These are phyloP conservation scores for Camponotus pennsylvanicus DNA, from an alignment of 1,140 invertebrate species.

Conservation along the genomic window DNA sequence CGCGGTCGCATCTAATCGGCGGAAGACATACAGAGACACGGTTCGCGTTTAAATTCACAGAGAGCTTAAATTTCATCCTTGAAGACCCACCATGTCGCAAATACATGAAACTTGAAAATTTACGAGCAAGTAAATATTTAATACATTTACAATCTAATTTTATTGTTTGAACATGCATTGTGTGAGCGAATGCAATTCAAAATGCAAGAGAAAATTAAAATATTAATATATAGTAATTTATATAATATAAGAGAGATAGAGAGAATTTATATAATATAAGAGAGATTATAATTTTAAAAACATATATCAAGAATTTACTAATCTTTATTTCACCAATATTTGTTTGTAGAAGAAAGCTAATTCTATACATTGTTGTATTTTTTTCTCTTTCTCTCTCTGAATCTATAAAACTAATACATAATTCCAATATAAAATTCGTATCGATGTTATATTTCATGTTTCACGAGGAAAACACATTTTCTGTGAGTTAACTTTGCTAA, in stretches of 20 bases:
- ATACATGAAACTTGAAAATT: slow-evolving; percentile 37
- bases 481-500: background rate
- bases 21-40: slow-evolving; percentile 70
- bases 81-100: slow-evolving; percentile 34
- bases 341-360: background rate
- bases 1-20: slow-evolving; percentile 70
- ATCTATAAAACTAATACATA: background rate
- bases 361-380: slow-evolving; percentile 3
- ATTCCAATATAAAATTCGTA: background rate
- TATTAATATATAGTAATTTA: background rate
- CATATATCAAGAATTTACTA: background rate
- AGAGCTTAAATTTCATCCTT: slow-evolving; percentile 72
- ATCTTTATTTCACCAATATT: slow-evolving; percentile 2
- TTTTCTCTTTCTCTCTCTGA: background rate
- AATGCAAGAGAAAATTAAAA: background rate
- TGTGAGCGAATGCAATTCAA: too few species aligned
- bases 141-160: slow-evolving; percentile 8
- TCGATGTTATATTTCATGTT: background rate
- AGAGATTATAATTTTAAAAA: background rate
- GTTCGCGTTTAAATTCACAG: slow-evolving; percentile 71
- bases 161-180: background rate
- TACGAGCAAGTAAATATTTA: slow-evolving; percentile 14
- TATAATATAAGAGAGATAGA: background rate
- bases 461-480: background rate
- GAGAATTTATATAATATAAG: too few species aligned